These are phyloP conservation scores for Hylia prasina DNA, from an alignment of 2,113 vertebrate species.

Conservation along the genomic window DNA sequence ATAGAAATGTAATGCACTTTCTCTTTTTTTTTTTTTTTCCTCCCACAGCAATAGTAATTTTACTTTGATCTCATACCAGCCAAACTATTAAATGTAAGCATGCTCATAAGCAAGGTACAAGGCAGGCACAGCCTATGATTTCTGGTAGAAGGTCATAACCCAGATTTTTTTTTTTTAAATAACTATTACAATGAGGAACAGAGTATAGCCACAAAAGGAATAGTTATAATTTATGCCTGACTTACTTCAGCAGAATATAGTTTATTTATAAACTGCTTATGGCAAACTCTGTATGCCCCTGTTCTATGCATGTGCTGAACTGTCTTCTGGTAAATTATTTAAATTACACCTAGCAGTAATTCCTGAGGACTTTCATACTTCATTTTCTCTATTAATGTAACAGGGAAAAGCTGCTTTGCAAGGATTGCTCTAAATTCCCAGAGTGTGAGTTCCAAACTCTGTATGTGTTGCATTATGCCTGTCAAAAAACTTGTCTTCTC, in stretches of 20 bases:
- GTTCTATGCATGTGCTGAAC: conserved; percentile 79
- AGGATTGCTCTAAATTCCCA: conserved; percentile 84
- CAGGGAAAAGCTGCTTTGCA: conserved; percentile 81
- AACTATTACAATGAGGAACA: conserved; percentile 78
- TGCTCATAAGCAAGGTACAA: conserved; percentile 71
- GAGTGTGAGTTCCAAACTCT: conserved; percentile 81
- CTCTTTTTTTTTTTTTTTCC: not conserved
- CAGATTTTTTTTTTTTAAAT: conserved; percentile 73
- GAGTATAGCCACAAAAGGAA: conserved; percentile 74
- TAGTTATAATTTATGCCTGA: conserved; percentile 82
- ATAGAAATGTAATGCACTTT: conserved; percentile 52
- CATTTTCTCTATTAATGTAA: conserved; percentile 85
- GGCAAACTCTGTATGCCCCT: conserved; percentile 82
- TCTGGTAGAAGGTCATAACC: conserved; percentile 77
- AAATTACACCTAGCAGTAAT: conserved; percentile 84
- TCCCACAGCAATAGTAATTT: conserved; percentile 69
- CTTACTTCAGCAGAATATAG: conserved; percentile 81
- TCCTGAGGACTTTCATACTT: conserved; percentile 83
- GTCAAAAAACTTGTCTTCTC: conserved; percentile 85
- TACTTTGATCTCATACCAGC: conserved; percentile 70
- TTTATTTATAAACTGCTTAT: conserved; percentile 89
- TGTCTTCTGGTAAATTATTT: conserved; percentile 86
- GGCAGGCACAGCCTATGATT: conserved; percentile 69
- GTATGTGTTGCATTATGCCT: conserved; percentile 81
- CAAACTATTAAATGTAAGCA: conserved; percentile 69